A percentile compares a stretch with the other conserved stretches of the same genome.
Conservation (phyloP, 2,888 invertebrate species). For the Eupeodes latifasciatus region DNA sequence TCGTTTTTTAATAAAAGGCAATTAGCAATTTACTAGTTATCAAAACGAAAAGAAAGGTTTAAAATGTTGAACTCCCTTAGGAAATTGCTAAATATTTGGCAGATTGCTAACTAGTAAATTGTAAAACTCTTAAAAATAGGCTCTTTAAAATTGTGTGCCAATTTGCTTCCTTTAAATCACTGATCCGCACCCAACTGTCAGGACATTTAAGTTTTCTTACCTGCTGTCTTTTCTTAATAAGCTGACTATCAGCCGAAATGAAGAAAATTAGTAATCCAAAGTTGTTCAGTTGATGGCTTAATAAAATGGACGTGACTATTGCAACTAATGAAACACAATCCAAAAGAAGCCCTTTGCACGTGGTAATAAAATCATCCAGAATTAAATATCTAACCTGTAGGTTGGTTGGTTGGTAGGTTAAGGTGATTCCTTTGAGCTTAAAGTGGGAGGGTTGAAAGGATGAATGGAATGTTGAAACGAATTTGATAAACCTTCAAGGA, state of each 20-base stretch:
- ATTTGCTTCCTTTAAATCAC: not conserved
- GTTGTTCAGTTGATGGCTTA: constrained; percentile 82
- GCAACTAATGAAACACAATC: constrained; percentile 69
- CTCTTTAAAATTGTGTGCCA: not conserved
- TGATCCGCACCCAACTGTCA: not conserved
- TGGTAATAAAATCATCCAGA: constrained; percentile 67
- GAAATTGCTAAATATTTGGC: too few relatives aligned
- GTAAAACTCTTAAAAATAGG: too few relatives aligned
- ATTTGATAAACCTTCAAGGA: constrained; percentile 75
- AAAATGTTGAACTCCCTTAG: too few relatives aligned
- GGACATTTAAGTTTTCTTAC: constrained; percentile 13
- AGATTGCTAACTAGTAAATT: too few relatives aligned
- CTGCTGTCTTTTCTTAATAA: constrained; percentile 55
- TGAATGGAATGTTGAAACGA: constrained; percentile 40
- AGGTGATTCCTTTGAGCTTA: constrained; percentile 28
- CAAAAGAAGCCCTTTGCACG: constrained; percentile 44
- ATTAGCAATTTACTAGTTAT: too few relatives aligned
- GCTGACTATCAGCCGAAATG: constrained; percentile 13
- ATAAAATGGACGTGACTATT: constrained; percentile 83
- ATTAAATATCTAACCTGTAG: constrained; percentile 60
- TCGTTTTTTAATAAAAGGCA: too few relatives aligned
- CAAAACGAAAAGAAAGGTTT: too few relatives aligned
- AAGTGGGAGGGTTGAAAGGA: constrained; percentile 50
- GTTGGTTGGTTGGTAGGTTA: constrained; percentile 1
- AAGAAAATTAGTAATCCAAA: constrained; percentile 83